phyloP scores from a whole-genome alignment of 2,888 invertebrate genomes.

The Himalopsyche kuldschensis region DNA sequence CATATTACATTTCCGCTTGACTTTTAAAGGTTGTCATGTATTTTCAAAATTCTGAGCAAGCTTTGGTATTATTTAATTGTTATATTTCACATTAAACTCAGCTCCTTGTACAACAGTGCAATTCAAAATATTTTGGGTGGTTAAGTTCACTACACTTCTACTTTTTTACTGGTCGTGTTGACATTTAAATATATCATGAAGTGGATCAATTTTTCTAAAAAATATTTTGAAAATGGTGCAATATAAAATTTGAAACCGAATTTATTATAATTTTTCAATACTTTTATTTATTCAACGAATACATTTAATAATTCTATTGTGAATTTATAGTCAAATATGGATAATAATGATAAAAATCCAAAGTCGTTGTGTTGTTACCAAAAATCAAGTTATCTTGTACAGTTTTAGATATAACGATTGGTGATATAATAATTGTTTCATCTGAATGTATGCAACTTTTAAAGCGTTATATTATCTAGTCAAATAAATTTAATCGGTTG shows the following conservation, averaged over 20 bases:
- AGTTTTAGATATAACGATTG: neutral
- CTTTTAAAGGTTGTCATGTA: neutral
- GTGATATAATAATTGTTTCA: conserved; percentile 6
- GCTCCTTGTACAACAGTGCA: too few species aligned
- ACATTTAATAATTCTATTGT: neutral
- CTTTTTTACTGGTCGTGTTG: too few species aligned
- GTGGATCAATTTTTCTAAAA: too few species aligned
- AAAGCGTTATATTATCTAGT: conserved; percentile 8
- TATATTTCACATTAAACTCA: too few species aligned
- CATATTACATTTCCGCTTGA: neutral
- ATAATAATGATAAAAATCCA: conserved; percentile 1
- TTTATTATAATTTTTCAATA: neutral
- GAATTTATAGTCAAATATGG: neutral
- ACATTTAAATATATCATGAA: too few species aligned
- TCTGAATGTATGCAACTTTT: conserved; percentile 2
- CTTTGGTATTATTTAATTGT: too few species aligned
- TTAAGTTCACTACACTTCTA: too few species aligned
- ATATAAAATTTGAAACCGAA: neutral
- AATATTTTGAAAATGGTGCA: too few species aligned
- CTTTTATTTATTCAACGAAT: neutral
- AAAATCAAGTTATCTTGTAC: neutral
- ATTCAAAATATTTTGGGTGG: too few species aligned
- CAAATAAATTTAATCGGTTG: conserved; percentile 18
- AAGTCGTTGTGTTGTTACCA: neutral
- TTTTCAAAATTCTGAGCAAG: neutral